phyloP scores from a whole-genome alignment of 2,113 vertebrate species.

The Sterna hirundo region DNA sequence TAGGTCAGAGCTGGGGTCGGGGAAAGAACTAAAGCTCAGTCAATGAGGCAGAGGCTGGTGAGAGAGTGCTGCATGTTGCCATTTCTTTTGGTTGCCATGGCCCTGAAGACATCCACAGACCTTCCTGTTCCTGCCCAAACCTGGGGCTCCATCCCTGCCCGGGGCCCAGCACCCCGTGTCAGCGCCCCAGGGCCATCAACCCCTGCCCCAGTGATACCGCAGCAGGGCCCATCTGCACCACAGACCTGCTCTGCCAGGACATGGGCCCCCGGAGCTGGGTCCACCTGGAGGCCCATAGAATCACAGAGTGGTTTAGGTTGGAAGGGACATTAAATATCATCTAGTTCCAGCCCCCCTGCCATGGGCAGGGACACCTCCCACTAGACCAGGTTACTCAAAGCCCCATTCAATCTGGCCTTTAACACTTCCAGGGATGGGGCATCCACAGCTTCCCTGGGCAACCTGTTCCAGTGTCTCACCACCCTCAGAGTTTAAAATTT shows the following conservation, averaged over 20 bases:
- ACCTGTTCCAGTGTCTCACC: neutral
- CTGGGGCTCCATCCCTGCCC: accelerated
- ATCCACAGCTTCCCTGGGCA: neutral
- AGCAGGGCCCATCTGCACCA: accelerated
- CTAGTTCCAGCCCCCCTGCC: neutral
- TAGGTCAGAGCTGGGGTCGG: neutral
- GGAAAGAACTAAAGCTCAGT: neutral
- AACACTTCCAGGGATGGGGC: neutral
- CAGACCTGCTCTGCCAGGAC: neutral
- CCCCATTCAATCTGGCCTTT: neutral
- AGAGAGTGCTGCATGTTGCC: neutral
- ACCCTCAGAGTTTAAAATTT: neutral
- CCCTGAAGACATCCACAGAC: neutral
- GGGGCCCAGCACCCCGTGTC: too few species aligned
- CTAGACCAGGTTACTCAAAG: neutral
- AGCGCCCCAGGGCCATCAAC: accelerated
- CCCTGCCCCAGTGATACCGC: accelerated
- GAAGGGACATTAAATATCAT: neutral
- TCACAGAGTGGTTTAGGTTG: neutral
- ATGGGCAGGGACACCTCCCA: neutral
- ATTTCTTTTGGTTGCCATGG: neutral
- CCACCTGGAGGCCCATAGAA: neutral
- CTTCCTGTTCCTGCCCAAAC: neutral
- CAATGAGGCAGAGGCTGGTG: neutral
- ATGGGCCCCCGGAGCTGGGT: accelerated